These are phyloP conservation scores for Mactromeris polynyma DNA, from an alignment of 2,888 invertebrate species.

Conservation along the genomic window DNA sequence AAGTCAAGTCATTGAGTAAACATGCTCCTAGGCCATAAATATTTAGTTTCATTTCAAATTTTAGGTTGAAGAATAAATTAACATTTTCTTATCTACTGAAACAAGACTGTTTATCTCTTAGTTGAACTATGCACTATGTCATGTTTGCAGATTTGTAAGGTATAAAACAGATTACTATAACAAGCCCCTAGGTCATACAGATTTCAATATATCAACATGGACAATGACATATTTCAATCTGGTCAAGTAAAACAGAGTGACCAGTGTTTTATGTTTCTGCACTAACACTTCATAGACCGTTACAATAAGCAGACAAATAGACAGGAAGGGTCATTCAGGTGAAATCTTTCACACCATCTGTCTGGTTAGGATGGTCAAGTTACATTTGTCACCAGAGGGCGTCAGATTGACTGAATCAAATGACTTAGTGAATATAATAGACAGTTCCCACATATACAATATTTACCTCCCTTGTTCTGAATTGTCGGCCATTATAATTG, in stretches of 20 bases:
- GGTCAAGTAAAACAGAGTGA: not conserved
- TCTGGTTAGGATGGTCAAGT: not conserved
- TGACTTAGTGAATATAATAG: too few relatives aligned
- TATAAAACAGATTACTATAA: too few relatives aligned
- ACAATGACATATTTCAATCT: not conserved
- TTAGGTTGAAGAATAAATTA: not conserved
- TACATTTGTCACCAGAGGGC: not conserved
- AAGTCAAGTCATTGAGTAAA: conserved; percentile 10
- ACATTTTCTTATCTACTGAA: not conserved
- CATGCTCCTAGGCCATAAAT: not conserved
- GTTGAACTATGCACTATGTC: too few relatives aligned
- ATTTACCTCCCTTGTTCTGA: too few relatives aligned
- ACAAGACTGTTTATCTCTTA: too few relatives aligned
- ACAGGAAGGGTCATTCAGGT: not conserved
- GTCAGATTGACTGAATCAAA: too few relatives aligned
- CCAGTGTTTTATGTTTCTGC: not conserved
- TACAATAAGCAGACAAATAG: not conserved
- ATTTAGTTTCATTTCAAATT: not conserved
- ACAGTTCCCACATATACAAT: too few relatives aligned
- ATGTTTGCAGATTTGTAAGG: too few relatives aligned
- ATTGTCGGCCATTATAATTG: too few relatives aligned
- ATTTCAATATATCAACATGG: not conserved
- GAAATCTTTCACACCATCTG: conserved; percentile 19
- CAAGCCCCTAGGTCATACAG: too few relatives aligned
- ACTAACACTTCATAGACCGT: not conserved